Evolutionary conservation across 2,888 invertebrate species (phyloP), one percentile per base, ranked within the genome.

Genomic region (Eristalinus sepulchralis): DNA sequence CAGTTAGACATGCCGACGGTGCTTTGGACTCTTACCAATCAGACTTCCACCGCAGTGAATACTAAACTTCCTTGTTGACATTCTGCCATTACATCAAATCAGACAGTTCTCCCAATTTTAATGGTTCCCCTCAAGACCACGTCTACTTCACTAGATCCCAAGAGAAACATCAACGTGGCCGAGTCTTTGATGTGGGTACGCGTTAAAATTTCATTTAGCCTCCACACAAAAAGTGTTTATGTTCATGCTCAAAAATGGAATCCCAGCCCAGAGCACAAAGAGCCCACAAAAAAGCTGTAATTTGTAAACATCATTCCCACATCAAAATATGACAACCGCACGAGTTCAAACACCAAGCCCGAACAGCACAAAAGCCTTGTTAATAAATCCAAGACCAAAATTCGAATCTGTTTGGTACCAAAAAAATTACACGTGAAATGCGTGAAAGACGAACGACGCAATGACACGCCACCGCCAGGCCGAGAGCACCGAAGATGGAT

Each of bases 321-420:
- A 83, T 83, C 86, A 86, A 83, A 86, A 68, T 83, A 78, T 83
- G 86, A 86, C 83, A 86, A 83, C 78, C 86, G 71, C 83, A 70
- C 68, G 55, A 47, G 62, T 67, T 63, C 78, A 64, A 82, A 77
- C 11, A 63, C 64, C 31, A 59, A 60, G 53, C 13, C 24, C 53
- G 57, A 66, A 27, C 17, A 39, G 27, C 72, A 73, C 34, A 55
- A 27, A 27, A 67, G 67, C 33, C 27, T 60, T 33, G 20, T 76
- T 31, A 59, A 17, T 47, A 47, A 47, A 47, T 47, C 47, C 47
- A 47, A 47, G 47, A 47, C 47, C n/a, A n/a, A 47, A 17, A 47
- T 47, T n/a, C 17, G 47, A 47, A 47, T 17, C 24, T 68, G 63
- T 82, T 82, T 82, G 72, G 76, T 82, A 84, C 76, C 72, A 76